Evolutionary conservation across 2,113 vertebrate species (phyloP).

Genomic region (Platysteira castanea): DNA sequence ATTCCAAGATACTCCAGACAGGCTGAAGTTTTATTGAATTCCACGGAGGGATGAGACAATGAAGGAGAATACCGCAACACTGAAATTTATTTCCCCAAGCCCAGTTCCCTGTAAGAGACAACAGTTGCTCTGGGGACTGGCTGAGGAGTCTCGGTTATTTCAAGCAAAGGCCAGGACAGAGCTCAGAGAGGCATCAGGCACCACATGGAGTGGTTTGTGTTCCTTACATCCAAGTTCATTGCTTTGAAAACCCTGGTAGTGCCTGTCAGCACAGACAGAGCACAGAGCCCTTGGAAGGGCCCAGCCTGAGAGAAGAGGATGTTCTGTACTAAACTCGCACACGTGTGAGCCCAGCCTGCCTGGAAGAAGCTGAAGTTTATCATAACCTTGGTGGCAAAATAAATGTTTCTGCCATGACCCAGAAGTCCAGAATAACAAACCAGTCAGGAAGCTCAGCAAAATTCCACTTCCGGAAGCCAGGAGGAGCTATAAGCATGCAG

Average conservation of each 20-base stretch:
- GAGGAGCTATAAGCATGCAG: slow-evolving; percentile 36
- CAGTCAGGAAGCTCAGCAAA: not conserved
- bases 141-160: not conserved
- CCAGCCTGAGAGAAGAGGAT: not conserved
- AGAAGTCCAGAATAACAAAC: not conserved
- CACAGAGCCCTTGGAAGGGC: not conserved
- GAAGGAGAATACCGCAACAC: not conserved
- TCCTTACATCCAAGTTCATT: not conserved
- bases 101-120: not conserved
- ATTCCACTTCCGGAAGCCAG: slow-evolving; percentile 41
- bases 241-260: not conserved
- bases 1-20: not conserved
- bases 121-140: not conserved
- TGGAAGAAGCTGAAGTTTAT: not conserved
- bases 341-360: not conserved
- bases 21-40: not conserved
- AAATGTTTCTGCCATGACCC: not conserved
- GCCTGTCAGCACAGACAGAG: not conserved
- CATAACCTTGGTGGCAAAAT: not conserved
- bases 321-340: not conserved
- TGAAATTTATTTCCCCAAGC: not conserved
- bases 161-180: not conserved
- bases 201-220: not conserved
- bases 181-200: not conserved
- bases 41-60: not conserved